Evolutionary conservation across 2,888 invertebrate genomes (phyloP).

Genomic region (Tridacna gigas): DNA sequence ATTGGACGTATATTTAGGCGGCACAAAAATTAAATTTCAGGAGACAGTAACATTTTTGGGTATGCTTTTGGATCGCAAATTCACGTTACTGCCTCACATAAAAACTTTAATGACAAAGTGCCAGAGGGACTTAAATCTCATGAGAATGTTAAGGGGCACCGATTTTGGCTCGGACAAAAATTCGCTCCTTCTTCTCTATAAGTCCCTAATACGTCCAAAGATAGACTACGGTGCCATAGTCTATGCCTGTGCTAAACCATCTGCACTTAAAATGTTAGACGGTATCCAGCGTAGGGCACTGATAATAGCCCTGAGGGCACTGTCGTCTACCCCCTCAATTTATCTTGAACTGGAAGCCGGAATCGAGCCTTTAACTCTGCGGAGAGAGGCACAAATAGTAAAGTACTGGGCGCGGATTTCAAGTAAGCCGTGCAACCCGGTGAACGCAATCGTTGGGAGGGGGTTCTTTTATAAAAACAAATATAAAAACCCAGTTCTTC

Average conservation of each 20-base stretch:
- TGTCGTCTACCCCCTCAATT: neutral
- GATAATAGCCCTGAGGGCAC: slow-evolving; percentile 19
- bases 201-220: slow-evolving; percentile 25
- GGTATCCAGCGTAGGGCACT: slow-evolving; percentile 10
- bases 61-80: slow-evolving; percentile 11
- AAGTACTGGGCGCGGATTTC: slow-evolving; percentile 19
- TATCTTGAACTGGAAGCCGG: slow-evolving; percentile 20
- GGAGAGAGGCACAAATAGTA: slow-evolving; percentile 1
- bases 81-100: neutral
- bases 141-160: slow-evolving; percentile 31
- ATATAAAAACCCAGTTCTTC: neutral
- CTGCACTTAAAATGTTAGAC: neutral
- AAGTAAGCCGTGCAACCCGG: neutral
- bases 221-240: slow-evolving; percentile 24
- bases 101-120: neutral
- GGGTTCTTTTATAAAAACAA: neutral
- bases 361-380: neutral
- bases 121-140: slow-evolving; percentile 19
- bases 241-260: neutral
- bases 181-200: slow-evolving; percentile 15
- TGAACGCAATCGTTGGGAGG: slow-evolving; percentile 9
- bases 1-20: slow-evolving; percentile 22
- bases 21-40: neutral
- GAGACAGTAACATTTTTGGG: slow-evolving; percentile 28
- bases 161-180: slow-evolving; percentile 18